Conservation (phyloP, 1,140 invertebrate species). For the Linepithema humile region DNA sequence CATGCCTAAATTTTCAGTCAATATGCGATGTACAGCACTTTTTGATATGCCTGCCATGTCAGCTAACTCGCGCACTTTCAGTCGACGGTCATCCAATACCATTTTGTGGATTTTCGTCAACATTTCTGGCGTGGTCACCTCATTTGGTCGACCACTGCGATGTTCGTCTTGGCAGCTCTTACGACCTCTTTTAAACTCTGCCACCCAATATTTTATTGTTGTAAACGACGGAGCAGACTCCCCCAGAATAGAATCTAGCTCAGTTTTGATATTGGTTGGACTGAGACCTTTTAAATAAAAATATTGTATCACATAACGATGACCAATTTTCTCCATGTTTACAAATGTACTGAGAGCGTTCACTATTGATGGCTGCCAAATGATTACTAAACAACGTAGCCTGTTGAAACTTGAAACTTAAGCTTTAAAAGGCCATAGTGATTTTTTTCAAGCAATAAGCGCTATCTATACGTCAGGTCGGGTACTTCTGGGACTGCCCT, state of each 20-base stretch:
- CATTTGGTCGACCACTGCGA: conserved; percentile 63
- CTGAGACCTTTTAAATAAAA: conserved; percentile 66
- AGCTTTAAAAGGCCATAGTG: background rate
- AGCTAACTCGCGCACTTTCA: conserved; percentile 61
- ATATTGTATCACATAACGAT: conserved; percentile 26
- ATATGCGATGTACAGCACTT: conserved; percentile 61
- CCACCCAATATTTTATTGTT: conserved; percentile 64
- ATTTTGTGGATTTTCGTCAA: conserved; percentile 59
- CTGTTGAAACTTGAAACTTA: background rate
- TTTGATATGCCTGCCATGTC: conserved; percentile 67
- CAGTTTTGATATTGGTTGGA: conserved; percentile 58
- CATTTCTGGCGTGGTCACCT: conserved; percentile 59
- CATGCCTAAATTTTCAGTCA: conserved; percentile 62
- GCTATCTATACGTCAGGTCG: too few relatives aligned
- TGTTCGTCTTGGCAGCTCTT: conserved; percentile 60
- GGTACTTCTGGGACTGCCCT: too few relatives aligned
- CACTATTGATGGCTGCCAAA: conserved; percentile 25
- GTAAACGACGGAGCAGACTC: conserved; percentile 63
- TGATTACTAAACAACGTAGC: background rate
- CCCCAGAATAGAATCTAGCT: conserved; percentile 59
- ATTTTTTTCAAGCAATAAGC: background rate
- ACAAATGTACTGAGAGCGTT: conserved; percentile 23
- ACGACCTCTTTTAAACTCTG: conserved; percentile 68
- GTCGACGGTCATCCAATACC: conserved; percentile 50
- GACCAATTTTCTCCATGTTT: conserved; percentile 28